Conservation (phyloP, 1,140 invertebrate genomes). For the Drosophila novamexicana region DNA sequence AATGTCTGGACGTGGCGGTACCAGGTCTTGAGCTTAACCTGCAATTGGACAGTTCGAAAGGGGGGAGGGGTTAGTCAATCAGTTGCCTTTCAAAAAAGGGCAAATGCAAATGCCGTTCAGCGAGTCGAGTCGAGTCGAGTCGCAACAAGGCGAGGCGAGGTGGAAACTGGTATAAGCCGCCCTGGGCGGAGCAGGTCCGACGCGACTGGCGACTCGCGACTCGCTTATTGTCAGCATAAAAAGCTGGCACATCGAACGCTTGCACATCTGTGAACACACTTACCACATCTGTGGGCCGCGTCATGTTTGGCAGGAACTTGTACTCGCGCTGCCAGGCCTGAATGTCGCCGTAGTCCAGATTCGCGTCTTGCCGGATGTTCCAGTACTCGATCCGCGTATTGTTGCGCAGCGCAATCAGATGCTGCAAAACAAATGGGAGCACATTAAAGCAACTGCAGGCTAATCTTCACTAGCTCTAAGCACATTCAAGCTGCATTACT, state of each 20-base stretch:
- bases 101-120: constrained; percentile 26
- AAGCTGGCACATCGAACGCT: neutral
- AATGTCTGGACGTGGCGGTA: constrained; percentile 75
- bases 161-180: constrained; percentile 63
- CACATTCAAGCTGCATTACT: too few species aligned
- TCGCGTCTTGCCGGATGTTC: constrained; percentile 33
- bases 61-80: constrained; percentile 5
- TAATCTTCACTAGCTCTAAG: too few species aligned
- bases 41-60: neutral
- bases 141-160: too few species aligned
- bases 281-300: constrained; percentile 60
- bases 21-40: constrained; percentile 74
- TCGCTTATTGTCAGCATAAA: constrained; percentile 1
- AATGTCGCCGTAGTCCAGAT: constrained; percentile 54
- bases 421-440: constrained; percentile 27
- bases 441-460: neutral
- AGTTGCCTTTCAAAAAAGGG: constrained; percentile 40
- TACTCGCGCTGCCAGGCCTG: constrained; percentile 63
- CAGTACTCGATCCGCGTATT: constrained; percentile 52
- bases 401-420: constrained; percentile 52
- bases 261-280: constrained; percentile 28
- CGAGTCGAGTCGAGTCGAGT: neutral
- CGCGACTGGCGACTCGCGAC: neutral
- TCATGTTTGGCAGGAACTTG: constrained; percentile 78
- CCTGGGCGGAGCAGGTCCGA: constrained; percentile 74